Conservation (phyloP, 2,888 invertebrate genomes). For the Podotricha telesiphe region DNA sequence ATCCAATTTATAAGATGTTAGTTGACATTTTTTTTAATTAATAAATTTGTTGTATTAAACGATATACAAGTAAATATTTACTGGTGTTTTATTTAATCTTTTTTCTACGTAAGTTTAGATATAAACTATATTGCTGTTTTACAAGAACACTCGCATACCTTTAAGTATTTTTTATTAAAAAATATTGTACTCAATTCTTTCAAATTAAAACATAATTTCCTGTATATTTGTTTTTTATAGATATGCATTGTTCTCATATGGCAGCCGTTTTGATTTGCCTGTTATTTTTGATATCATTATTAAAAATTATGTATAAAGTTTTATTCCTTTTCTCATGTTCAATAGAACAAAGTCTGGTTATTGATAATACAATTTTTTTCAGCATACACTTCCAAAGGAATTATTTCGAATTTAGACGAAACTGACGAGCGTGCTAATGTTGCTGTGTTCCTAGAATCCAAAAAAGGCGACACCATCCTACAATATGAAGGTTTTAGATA, state of each 20-base stretch:
- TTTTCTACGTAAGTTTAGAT: background rate
- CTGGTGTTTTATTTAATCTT: conserved; percentile 22
- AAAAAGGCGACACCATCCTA: conserved; percentile 60
- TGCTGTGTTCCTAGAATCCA: conserved; percentile 60
- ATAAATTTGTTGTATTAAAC: conserved; percentile 35
- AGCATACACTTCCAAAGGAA: conserved; percentile 34
- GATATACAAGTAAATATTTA: conserved; percentile 22
- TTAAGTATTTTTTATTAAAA: background rate
- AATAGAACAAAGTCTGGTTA: background rate
- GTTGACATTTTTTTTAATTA: conserved; percentile 29
- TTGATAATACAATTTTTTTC: conserved; percentile 4
- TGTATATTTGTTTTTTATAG: no score
- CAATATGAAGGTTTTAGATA: conserved; percentile 65
- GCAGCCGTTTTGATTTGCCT: no score
- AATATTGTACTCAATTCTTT: no score
- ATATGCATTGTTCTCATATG: no score
- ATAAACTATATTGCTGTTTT: background rate
- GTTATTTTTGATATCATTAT: no score
- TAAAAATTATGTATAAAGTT: no score
- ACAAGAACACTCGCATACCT: background rate
- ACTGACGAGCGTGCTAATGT: conserved; percentile 48
- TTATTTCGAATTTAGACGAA: conserved; percentile 40
- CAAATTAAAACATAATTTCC: background rate
- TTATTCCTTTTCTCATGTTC: no score
- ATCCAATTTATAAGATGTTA: conserved; percentile 16